Base-by-base conservation (phyloP, 2,888 invertebrate species). In the Phaonia tiefii region DNA sequence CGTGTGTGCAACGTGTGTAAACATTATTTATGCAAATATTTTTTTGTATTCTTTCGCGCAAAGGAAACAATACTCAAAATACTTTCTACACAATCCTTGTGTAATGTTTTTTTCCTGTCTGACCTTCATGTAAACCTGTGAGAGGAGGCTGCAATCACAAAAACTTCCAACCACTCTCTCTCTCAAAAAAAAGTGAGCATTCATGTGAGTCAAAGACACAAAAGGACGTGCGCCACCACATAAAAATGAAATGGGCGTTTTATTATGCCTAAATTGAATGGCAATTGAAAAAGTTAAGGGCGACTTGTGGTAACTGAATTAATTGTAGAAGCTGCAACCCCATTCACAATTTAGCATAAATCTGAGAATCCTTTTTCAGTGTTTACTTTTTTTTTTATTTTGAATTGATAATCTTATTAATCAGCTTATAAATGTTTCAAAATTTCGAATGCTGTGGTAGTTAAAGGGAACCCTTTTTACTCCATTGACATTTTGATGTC, bases 21-120 rank as follows among this genome's bases (percentile, higher is more conserved):
- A 83, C 65, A 82, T 75, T 73, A 74, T 81, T 72, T 79, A 84
- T 84, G 84, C 84, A 84, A 84, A 84, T 84, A 83, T 83, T 84
- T 79, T 11, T n/a, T 67, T 37, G 22, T 17, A 31, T 49, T 44
- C 54, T 65, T 31, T 49, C 2, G 13, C 15, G 70, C 65, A 70
- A 60, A 25, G 44, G 31, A 76, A 76, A 69, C 37, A 73, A 76
- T 66, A 54, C n/a, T 42, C 69, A 51, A 65, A 51, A 76, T 77
- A 70, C 73, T 58, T 73, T 70, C 70, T 44, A 73, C 65, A 70
- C 49, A 65, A 58, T 75, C 37, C 42, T 3, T 31, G 31, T 71
- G 17, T 54, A 67, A 51, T 72, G 63, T 39, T 72, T 66, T 46
- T 72, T 58, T 37, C 63, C 39, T 60, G 66, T n/a, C n/a, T 75